Evolutionary conservation across 2,797 vertebrate species (phyloP), one percentile per base, ranked within the genome.

Genomic region (Heteromormyrus szaboi): DNA sequence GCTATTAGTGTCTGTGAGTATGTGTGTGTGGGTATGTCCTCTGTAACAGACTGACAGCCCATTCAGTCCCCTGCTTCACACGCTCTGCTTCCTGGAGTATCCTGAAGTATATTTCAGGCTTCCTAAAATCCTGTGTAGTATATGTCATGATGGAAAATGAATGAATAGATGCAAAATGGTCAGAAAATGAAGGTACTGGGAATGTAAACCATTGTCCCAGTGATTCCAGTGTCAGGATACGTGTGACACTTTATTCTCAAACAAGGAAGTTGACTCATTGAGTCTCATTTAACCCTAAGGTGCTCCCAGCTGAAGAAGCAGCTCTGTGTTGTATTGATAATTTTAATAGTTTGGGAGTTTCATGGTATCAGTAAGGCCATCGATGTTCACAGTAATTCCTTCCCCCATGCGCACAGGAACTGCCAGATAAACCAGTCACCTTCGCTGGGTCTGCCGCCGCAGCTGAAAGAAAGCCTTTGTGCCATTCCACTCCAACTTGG

Each of bases 401-500:
- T 41, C 46, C 22, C 50, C 46, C 41, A 46, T 46, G 17, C 0
- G 11, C 25, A 85, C 12, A 6, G 48, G 48, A 33, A 85, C 51
- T 56, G 81, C 14, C 25, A 37, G 53, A 86, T 86, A 86, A 59
- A 37, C 51, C 85, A 81, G 29, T 14, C 51, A 48, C 87, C 48
- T 25, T 81, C 3, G 29, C 29, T 33, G 72, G 29, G 19, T 83
- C 37, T 59, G 53, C 51, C n/a, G 37, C 76, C 25, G 88, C n/a
- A 17, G 44, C 48, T 22, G 17, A 84, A 62, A 68, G 44, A 59
- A 86, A 59, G 19, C 33, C 56, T 29, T 83, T 83, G 51, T 59
- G 79, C 22, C 46, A 37, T 89, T 68, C 68, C 76, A 46, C 86
- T 87, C 86, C 22, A 51, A 54, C 48, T 41, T 56, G 85, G 62